Conservation (phyloP, 2,888 invertebrate genomes). For the Pachycephus smyrnensis region DNA sequence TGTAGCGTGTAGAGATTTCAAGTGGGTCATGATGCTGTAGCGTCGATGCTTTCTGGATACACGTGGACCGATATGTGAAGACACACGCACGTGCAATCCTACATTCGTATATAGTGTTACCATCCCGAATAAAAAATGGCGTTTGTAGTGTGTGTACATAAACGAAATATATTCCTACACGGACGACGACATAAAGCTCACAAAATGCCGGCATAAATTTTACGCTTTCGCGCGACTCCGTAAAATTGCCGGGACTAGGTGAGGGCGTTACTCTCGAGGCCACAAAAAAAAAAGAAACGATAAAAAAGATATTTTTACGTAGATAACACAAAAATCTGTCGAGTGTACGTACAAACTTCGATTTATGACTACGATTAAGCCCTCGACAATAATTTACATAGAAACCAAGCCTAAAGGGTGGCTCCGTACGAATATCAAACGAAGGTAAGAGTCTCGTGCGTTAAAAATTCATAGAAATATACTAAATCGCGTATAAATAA, state of each 20-base stretch:
- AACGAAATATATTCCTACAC: constrained; percentile 32
- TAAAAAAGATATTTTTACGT: background rate
- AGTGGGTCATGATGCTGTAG: constrained; percentile 30
- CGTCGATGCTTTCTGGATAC: constrained; percentile 19
- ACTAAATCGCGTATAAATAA: too few relatives aligned
- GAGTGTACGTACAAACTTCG: background rate
- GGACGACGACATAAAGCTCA: constrained; percentile 39
- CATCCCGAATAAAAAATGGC: background rate
- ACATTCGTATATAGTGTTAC: background rate
- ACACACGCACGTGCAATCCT: background rate
- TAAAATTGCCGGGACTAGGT: constrained; percentile 41
- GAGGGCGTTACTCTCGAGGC: background rate
- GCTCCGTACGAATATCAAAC: too few relatives aligned
- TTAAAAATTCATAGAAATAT: too few relatives aligned
- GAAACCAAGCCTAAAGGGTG: too few relatives aligned
- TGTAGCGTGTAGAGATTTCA: constrained; percentile 2
- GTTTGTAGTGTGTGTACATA: background rate
- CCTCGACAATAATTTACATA: background rate
- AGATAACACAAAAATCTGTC: background rate
- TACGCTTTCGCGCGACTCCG: constrained; percentile 40
- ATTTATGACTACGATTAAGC: background rate
- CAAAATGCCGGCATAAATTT: constrained; percentile 50
- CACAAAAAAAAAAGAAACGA: background rate
- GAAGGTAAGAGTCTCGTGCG: too few relatives aligned
- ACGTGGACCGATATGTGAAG: constrained; percentile 12